Evolutionary conservation across 2,888 invertebrate species (phyloP), one percentile per base, ranked within the genome.

Genomic region (Brenthis ino): DNA sequence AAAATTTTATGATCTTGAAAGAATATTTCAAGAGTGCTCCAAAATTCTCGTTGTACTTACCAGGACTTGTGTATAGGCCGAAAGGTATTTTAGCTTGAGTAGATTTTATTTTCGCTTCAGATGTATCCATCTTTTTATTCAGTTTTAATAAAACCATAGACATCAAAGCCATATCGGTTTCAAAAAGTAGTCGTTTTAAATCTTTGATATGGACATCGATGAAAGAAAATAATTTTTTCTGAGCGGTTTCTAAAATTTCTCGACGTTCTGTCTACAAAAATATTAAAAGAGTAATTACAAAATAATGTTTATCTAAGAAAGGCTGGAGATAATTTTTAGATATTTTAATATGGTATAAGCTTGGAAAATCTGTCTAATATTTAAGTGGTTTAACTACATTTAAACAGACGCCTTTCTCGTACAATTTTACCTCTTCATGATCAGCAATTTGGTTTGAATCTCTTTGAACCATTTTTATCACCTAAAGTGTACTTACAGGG

Each of bases 111-210:
- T 91, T 93, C 0, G 88, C 84, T 66, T 92, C 93, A 0, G 91
- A 90, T 0, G 91, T 88, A 73, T 92, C 93, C 93, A 93, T 92
- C 69, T 91, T 93, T 78, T 92, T 93, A 72, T 91, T 91, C 1
- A 91, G 74, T 56, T 92, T 93, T 13, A 92, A 75, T 24, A 89
- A 76, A 0, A 91, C 91, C 93, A 93, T 93, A 0, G 91, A 88
- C 90, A 91, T 89, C 6, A 93, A 84, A 0, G 91, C 86, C 80
- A 84, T 89, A 78, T 93, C 93, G 0, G 90, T 91, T 0, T 87
- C 85, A 64, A 88, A 89, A 0, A 93, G 84, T 1, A 93, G 75
- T 0, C 92, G 76, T 79, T 93, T 93, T 74, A 93, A 72, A 43
- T 93, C 93, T 55, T 88, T 90, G 13, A 91, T 82, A 74, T 93